These are phyloP conservation scores for Tetramorium alpestre DNA, from an alignment of 1,140 invertebrate species.

Conservation along the genomic window DNA sequence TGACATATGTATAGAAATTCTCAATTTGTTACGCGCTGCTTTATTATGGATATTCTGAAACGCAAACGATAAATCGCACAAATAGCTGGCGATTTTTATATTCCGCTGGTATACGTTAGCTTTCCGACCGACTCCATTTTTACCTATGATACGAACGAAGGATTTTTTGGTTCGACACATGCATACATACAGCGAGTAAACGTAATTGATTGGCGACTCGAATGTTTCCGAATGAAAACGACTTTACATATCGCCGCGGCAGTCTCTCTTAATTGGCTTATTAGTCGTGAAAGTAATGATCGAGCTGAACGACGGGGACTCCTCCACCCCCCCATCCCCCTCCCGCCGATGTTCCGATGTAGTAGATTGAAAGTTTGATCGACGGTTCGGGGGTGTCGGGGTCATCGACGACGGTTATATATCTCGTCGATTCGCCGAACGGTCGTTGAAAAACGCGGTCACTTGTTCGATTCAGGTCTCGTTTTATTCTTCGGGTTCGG, in stretches of 20 bases:
- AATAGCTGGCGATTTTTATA: background rate
- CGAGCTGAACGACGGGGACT: constrained; percentile 17
- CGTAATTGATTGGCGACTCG: constrained; percentile 28
- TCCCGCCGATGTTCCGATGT: background rate
- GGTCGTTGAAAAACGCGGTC: constrained; percentile 50
- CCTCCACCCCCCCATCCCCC: too few relatives aligned
- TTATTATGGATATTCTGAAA: background rate
- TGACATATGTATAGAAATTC: background rate
- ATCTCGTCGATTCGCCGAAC: constrained; percentile 28
- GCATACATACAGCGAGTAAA: background rate
- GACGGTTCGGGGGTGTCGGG: constrained; percentile 15
- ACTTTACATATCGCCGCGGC: background rate
- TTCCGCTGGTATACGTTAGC: background rate
- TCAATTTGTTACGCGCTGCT: background rate
- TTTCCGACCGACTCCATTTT: background rate
- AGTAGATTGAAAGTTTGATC: constrained; percentile 53
- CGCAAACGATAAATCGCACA: background rate
- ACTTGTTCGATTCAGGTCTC: constrained; percentile 27
- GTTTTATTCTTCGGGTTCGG: constrained; percentile 28
- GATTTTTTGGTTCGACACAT: background rate
- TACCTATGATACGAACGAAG: background rate
- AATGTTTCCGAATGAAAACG: background rate
- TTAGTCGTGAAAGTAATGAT: constrained; percentile 31
- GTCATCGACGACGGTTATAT: constrained; percentile 17
- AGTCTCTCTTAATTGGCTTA: constrained; percentile 28